Evolutionary conservation across 2,888 invertebrate genomes (phyloP).

Genomic region (Pristionchus japonicus): DNA sequence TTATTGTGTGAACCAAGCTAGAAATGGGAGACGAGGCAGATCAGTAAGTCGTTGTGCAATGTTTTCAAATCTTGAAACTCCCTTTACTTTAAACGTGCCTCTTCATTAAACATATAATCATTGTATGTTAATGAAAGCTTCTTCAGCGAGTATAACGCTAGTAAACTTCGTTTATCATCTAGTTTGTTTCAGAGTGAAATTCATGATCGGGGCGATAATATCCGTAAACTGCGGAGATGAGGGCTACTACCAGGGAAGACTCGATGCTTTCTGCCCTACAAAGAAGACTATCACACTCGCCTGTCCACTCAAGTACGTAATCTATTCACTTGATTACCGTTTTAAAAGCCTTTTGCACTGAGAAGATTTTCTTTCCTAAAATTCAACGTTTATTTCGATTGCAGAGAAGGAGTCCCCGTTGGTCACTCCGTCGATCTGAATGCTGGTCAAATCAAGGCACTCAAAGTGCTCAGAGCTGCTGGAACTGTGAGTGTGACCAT

Average conservation of each 20-base stretch:
- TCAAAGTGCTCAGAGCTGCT: slow-evolving; percentile 37
- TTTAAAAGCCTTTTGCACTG: too few species aligned
- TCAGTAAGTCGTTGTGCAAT: background rate
- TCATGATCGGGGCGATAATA: slow-evolving; percentile 40
- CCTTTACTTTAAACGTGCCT: background rate
- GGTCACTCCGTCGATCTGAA: background rate
- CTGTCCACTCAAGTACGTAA: slow-evolving; percentile 12
- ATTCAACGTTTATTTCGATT: background rate
- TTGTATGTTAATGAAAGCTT: too few species aligned
- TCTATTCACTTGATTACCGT: background rate
- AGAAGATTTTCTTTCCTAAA: background rate
- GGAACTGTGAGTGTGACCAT: background rate
- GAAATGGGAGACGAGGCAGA: background rate
- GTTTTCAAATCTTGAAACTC: background rate
- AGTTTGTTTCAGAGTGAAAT: slow-evolving; percentile 8
- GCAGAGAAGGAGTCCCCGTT: slow-evolving; percentile 35
- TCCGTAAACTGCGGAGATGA: slow-evolving; percentile 41
- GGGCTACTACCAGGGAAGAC: slow-evolving; percentile 44
- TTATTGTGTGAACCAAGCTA: background rate
- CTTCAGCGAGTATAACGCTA: too few species aligned
- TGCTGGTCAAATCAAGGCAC: background rate
- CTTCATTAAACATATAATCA: background rate
- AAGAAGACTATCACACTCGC: slow-evolving; percentile 38
- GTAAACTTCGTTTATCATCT: too few species aligned
- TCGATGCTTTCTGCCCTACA: background rate